Evolutionary conservation across 2,888 invertebrate species (phyloP).

Genomic region (Phorcus lineatus): DNA sequence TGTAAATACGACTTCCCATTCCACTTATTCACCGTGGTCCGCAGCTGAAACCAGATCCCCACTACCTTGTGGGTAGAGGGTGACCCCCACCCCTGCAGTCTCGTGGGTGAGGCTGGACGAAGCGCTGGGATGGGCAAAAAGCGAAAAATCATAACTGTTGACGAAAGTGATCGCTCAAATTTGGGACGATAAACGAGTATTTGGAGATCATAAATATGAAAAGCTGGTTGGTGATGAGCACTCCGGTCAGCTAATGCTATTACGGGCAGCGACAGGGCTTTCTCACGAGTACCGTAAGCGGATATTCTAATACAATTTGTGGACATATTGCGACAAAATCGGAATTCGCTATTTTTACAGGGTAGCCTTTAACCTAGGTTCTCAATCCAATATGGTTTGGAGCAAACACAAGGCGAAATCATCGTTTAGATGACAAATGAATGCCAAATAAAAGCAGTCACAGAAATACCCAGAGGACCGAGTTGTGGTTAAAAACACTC

Average conservation of each 20-base stretch:
- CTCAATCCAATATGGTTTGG: not conserved
- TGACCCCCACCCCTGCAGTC: constrained; percentile 7
- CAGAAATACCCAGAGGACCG: not conserved
- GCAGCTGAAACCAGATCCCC: not conserved
- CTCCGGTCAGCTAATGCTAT: constrained; percentile 6
- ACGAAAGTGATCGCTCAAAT: constrained; percentile 18
- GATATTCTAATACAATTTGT: constrained; percentile 12
- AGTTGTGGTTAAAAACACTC: no score
- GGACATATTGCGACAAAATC: constrained; percentile 7
- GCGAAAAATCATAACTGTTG: not conserved
- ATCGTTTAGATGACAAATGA: constrained; percentile 16
- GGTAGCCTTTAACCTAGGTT: not conserved
- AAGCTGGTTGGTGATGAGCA: not conserved
- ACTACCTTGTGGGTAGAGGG: not conserved
- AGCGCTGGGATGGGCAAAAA: not conserved
- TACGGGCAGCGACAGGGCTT: not conserved
- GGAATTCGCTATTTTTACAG: not conserved
- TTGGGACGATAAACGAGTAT: not conserved
- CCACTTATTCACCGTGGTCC: not conserved
- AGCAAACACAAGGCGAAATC: constrained; percentile 4
- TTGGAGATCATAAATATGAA: constrained; percentile 15
- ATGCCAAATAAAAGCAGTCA: constrained; percentile 5
- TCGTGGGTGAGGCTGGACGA: not conserved
- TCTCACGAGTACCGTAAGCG: not conserved
- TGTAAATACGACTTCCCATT: not conserved